Percentiles rank a stretch among this genome's conserved stretches.
These are phyloP conservation scores for Verasper variegatus DNA, from an alignment of 2,113 vertebrate species.

Conservation along the genomic window DNA sequence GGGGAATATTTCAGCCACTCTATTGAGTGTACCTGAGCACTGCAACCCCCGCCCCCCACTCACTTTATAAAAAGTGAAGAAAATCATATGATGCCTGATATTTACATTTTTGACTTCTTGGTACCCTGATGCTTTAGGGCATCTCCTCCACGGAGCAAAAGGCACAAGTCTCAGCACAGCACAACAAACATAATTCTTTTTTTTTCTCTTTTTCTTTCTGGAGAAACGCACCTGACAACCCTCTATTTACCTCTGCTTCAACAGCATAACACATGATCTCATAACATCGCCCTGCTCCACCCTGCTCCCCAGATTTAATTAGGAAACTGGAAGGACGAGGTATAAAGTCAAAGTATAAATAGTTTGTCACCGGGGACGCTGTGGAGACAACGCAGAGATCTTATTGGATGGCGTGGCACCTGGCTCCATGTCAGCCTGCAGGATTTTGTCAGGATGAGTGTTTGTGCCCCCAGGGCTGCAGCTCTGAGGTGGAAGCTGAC, in stretches of 20 bases:
- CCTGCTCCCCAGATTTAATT: background rate
- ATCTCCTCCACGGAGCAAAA: too few relatives aligned
- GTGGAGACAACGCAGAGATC: conserved; percentile 4
- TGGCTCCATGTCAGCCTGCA: background rate
- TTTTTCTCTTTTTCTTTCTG: background rate
- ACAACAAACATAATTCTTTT: background rate
- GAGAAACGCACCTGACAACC: background rate
- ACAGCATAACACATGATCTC: background rate
- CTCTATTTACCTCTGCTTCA: conserved; percentile 9
- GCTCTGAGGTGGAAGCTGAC: background rate
- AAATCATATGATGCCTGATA: too few relatives aligned
- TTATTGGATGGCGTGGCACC: background rate
- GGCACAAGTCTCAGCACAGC: background rate
- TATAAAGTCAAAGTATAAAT: conserved; percentile 11
- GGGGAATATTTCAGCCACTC: too few relatives aligned
- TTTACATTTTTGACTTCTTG: too few relatives aligned
- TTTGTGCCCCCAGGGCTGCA: conserved; percentile 17
- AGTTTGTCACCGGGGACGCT: conserved; percentile 20
- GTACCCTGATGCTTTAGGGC: too few relatives aligned
- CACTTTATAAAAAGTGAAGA: too few relatives aligned
- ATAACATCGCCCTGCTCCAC: conserved; percentile 6
- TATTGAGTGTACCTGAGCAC: too few relatives aligned
- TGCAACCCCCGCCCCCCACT: too few relatives aligned
- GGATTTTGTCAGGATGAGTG: conserved; percentile 15
- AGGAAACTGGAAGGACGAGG: conserved; percentile 50